Conservation (phyloP, 2,888 invertebrate species). For the Tubulanus polymorphus region DNA sequence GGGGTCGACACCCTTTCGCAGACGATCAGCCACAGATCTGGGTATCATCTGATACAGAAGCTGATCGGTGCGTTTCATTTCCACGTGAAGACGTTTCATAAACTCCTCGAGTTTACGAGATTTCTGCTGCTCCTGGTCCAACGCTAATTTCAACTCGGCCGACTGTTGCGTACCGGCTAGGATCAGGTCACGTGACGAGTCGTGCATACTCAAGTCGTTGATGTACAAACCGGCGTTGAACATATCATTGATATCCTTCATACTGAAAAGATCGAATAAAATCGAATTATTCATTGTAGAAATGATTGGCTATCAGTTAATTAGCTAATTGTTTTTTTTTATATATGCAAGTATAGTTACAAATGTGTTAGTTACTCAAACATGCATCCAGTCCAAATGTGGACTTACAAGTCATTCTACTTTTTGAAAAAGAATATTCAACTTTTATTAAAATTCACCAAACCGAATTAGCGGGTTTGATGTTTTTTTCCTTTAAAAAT, state of each 20-base stretch:
- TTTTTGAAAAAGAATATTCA: no score
- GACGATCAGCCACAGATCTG: slow-evolving; percentile 89
- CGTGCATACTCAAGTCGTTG: slow-evolving; percentile 93
- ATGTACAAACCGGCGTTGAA: slow-evolving; percentile 90
- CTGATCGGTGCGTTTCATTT: slow-evolving; percentile 93
- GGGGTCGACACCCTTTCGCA: slow-evolving; percentile 90
- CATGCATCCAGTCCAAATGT: no score
- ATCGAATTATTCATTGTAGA: no score
- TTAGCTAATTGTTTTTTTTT: no score
- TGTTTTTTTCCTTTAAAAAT: no score
- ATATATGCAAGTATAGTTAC: no score
- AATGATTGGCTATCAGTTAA: no score
- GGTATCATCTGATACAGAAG: slow-evolving; percentile 98
- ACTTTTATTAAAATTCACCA: no score
- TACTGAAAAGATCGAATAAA: slow-evolving; percentile 57
- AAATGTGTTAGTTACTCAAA: no score
- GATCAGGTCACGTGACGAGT: slow-evolving; percentile 92
- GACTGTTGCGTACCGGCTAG: slow-evolving; percentile 85
- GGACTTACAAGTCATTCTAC: no score
- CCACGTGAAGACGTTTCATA: slow-evolving; percentile 90
- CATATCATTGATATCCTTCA: slow-evolving; percentile 89
- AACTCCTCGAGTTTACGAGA: slow-evolving; percentile 93
- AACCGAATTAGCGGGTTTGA: no score
- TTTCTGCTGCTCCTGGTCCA: slow-evolving; percentile 91
- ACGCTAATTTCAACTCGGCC: slow-evolving; percentile 88